These are phyloP conservation scores for Vireo griseus DNA, from an alignment of 2,797 vertebrate species.

Conservation along the genomic window DNA sequence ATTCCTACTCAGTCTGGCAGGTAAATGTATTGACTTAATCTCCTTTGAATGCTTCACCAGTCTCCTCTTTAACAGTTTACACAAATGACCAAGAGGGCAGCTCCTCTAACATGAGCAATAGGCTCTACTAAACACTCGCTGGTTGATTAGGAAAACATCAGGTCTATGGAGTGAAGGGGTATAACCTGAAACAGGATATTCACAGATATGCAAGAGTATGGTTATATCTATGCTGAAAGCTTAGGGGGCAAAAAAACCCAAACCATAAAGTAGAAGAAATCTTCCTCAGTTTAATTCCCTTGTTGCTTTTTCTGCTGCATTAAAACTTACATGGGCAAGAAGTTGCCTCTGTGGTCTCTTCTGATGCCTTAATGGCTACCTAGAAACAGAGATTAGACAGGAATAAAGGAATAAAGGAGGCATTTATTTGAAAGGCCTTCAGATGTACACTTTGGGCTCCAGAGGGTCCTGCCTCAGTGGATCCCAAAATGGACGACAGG, in stretches of 20 bases:
- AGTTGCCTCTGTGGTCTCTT: background rate
- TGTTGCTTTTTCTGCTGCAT: background rate
- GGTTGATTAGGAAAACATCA: background rate
- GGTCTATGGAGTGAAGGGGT: background rate
- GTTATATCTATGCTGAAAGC: background rate
- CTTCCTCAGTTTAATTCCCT: background rate
- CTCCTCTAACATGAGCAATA: background rate
- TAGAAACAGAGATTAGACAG: too few species aligned
- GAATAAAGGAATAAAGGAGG: too few species aligned
- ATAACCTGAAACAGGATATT: background rate
- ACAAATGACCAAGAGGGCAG: background rate
- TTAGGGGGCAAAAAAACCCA: accelerated
- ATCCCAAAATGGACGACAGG: too few species aligned
- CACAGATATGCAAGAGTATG: background rate
- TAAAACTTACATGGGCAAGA: background rate
- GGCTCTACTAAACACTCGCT: background rate
- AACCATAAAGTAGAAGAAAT: background rate
- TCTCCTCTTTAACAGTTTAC: background rate
- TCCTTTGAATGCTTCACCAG: background rate
- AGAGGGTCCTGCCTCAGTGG: too few species aligned
- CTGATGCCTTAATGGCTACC: too few species aligned
- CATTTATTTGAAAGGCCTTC: too few species aligned
- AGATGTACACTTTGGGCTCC: too few species aligned
- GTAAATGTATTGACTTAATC: background rate
- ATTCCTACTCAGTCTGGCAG: background rate